A percentile compares a stretch with the other conserved stretches of the same genome.
phyloP scores from a whole-genome alignment of 2,797 vertebrate genomes.

The Hozukius guyotensis region DNA sequence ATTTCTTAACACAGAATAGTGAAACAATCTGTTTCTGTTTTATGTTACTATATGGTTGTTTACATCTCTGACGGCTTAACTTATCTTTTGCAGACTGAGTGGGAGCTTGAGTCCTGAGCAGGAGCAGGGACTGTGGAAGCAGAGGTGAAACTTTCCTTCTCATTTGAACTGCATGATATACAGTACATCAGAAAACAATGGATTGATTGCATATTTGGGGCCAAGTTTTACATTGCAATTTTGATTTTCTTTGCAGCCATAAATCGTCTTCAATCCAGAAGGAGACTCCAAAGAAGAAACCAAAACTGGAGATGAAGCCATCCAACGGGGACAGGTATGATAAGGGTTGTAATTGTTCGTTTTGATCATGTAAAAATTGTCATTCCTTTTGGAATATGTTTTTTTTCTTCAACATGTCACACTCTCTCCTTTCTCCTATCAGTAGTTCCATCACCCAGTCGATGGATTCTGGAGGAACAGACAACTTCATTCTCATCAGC shows the following conservation, averaged over 20 bases:
- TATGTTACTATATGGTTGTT: background rate
- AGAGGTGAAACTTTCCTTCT: conserved; percentile 86
- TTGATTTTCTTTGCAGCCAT: conserved; percentile 88
- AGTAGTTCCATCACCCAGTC: conserved; percentile 99
- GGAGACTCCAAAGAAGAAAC: conserved; percentile 99
- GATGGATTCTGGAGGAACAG: conserved; percentile 97
- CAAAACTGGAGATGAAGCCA: conserved; percentile 99
- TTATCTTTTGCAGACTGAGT: conserved; percentile 86
- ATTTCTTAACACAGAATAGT: background rate
- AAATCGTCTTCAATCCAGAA: conserved; percentile 99
- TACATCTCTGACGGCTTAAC: background rate
- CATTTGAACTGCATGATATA: background rate
- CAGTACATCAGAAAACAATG: background rate
- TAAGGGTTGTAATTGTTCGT: background rate
- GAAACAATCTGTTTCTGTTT: background rate
- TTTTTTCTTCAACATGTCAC: background rate
- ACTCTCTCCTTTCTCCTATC: conserved; percentile 47
- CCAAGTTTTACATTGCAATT: background rate
- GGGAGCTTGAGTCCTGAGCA: conserved; percentile 96
- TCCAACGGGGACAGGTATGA: conserved; percentile 97
- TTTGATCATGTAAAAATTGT: background rate
- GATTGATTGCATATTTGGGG: background rate
- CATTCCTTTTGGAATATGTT: background rate
- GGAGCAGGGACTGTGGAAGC: conserved; percentile 98
- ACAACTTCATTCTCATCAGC: conserved; percentile 99